These are phyloP conservation scores for Raja brachyura DNA, from an alignment of 2,113 vertebrate genomes.

Conservation along the genomic window DNA sequence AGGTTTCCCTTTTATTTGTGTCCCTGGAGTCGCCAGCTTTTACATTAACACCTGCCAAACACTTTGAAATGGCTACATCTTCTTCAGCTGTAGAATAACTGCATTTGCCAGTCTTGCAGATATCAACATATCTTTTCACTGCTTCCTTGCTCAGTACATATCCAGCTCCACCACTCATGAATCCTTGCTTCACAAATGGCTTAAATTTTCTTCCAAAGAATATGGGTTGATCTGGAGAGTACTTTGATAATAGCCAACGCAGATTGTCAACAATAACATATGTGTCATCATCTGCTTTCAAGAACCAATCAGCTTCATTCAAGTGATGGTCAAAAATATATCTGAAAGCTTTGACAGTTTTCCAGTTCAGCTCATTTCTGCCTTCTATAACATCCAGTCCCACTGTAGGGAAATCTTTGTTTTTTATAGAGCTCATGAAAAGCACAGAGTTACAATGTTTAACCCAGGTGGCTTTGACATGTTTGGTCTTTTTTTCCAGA, in stretches of 20 bases:
- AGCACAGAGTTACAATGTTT: slow-evolving; percentile 71
- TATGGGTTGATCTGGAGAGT: slow-evolving; percentile 63
- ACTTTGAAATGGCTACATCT: slow-evolving; percentile 76
- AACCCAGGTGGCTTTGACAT: slow-evolving; percentile 76
- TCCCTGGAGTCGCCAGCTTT: slow-evolving; percentile 74
- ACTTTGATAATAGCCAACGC: slow-evolving; percentile 66
- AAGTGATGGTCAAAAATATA: slow-evolving; percentile 74
- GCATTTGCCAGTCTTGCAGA: slow-evolving; percentile 66
- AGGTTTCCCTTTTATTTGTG: slow-evolving; percentile 66
- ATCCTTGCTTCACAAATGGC: slow-evolving; percentile 74
- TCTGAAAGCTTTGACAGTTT: slow-evolving; percentile 82
- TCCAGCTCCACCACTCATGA: slow-evolving; percentile 86
- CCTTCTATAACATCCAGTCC: slow-evolving; percentile 78
- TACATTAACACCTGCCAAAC: slow-evolving; percentile 76
- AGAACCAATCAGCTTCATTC: slow-evolving; percentile 80
- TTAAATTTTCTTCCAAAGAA: slow-evolving; percentile 77
- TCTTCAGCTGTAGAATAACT: slow-evolving; percentile 69
- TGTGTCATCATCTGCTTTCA: slow-evolving; percentile 85
- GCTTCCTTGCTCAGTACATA: slow-evolving; percentile 85
- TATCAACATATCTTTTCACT: slow-evolving; percentile 68
- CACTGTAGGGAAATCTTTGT: slow-evolving; percentile 75
- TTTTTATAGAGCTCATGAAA: slow-evolving; percentile 79
- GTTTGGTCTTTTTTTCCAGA: slow-evolving; percentile 69
- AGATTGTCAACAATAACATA: slow-evolving; percentile 79
- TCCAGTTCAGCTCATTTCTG: slow-evolving; percentile 80